Base-by-base conservation (phyloP, 2,888 invertebrate genomes). In the Candidula unifasciata region DNA sequence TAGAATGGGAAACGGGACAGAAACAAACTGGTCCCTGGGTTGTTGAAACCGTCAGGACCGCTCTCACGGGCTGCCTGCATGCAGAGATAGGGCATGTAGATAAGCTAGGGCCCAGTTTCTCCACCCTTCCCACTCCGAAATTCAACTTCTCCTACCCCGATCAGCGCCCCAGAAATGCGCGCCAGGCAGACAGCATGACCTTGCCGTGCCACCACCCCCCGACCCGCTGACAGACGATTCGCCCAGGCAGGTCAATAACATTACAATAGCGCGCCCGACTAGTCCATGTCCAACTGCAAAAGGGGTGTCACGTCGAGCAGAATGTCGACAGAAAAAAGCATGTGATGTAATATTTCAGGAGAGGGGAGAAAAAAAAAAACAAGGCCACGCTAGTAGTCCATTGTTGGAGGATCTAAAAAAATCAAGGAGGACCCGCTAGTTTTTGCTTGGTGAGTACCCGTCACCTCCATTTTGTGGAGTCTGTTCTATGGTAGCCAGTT, bases 221-320 rank as follows among this genome's bases (percentile, higher is more conserved):
- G 76, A 64, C 44, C 35, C 54, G 52, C 44, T 35, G 54, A 81
- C 80, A 85, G 81, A 86, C 86, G 78, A 81, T 86, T 83, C 78
- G 81, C 30, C 83, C 52, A 80, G 71, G 78, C 86, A 81, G 86
- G 86, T 86, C 86, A 86, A 86, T 86, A 83, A 69, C 86, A 81
- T 83, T 77, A 80, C 83, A 83, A 86, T 86, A 82, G 77, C 69
- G 83, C 57, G 60, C 35, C 83, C 81, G 71, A n/a, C 66, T 73
- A 37, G 44, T n/a, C 86, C 81, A 80, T 77, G 74, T 69, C 76
- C 81, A 74, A 83, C 78, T 78, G 80, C 69, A 71, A 60, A 44
- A 83, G 85, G 85, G 85, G 85, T 76, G 85, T 33, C 71, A 69
- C 66, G 37, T 74, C 52, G 52, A 37, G 37, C 74, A n/a, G 37